A percentile compares a stretch with the other conserved stretches of the same genome.
These are phyloP conservation scores for Mesorhabditis belari DNA, from an alignment of 2,888 invertebrate genomes.

Conservation along the genomic window DNA sequence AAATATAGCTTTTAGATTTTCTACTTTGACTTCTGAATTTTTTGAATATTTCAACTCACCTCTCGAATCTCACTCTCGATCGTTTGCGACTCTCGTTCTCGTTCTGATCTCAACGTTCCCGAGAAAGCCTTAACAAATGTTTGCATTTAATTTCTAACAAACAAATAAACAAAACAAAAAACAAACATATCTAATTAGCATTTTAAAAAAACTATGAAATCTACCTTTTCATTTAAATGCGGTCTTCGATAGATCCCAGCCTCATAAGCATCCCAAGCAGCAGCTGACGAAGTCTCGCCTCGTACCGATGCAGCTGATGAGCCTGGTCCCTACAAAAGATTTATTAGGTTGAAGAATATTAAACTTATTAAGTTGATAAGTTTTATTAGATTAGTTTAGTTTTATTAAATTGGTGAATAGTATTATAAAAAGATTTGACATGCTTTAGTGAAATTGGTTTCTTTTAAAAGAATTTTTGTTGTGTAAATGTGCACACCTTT, in stretches of 20 bases:
- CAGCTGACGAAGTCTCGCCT: slow-evolving; percentile 20
- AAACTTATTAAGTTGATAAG: no score
- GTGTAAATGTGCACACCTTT: no score
- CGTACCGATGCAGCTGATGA: background rate
- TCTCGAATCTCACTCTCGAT: slow-evolving; percentile 24
- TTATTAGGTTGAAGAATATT: background rate
- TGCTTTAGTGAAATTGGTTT: no score
- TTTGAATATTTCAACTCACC: background rate
- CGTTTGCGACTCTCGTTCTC: slow-evolving; percentile 21
- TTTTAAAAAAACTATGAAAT: background rate
- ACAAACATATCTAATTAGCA: background rate
- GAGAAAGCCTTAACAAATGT: background rate
- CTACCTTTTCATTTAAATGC: slow-evolving; percentile 36
- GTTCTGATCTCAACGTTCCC: slow-evolving; percentile 14
- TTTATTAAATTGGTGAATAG: no score
- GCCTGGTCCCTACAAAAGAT: background rate
- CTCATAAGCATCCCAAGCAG: slow-evolving; percentile 42
- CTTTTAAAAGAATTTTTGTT: no score
- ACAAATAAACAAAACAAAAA: background rate
- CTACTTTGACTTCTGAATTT: background rate
- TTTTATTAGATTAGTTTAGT: no score
- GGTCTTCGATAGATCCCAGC: slow-evolving; percentile 47
- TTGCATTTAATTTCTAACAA: background rate
- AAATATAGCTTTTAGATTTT: no score
- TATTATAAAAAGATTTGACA: no score